Evolutionary conservation across 2,797 vertebrate species (phyloP).

Genomic region (Phrynocephalus vlangalii): DNA sequence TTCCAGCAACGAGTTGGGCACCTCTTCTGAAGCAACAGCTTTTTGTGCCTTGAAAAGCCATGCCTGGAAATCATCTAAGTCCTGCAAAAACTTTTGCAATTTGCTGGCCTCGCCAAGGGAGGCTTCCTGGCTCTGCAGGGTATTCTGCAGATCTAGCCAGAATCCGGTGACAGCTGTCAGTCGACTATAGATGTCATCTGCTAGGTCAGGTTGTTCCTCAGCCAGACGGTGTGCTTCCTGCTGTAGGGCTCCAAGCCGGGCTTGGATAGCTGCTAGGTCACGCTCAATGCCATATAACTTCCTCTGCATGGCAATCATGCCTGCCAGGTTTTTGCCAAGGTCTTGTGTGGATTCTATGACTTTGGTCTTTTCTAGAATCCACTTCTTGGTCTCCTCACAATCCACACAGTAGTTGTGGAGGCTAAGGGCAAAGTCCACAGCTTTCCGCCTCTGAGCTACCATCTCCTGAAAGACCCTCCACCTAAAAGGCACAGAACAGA

Average conservation of each 20-base stretch:
- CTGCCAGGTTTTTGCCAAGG: slow-evolving; percentile 89
- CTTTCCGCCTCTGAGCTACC: slow-evolving; percentile 84
- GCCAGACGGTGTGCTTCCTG: slow-evolving; percentile 84
- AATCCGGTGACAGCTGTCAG: slow-evolving; percentile 75
- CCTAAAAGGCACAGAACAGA: slow-evolving; percentile 71
- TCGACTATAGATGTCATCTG: slow-evolving; percentile 79
- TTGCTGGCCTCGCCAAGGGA: slow-evolving; percentile 93
- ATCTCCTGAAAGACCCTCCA: slow-evolving; percentile 91
- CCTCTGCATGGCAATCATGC: slow-evolving; percentile 93
- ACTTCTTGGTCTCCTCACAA: slow-evolving; percentile 90
- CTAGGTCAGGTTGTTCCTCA: slow-evolving; percentile 85
- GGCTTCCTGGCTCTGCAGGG: slow-evolving; percentile 86
- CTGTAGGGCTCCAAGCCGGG: slow-evolving; percentile 83
- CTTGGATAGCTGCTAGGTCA: slow-evolving; percentile 87
- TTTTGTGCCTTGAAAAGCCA: slow-evolving; percentile 95
- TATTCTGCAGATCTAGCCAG: slow-evolving; percentile 87
- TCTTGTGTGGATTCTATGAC: slow-evolving; percentile 92
- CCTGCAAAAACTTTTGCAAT: slow-evolving; percentile 93
- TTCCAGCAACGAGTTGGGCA: slow-evolving; percentile 85
- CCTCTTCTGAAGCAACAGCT: slow-evolving; percentile 89
- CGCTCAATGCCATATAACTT: slow-evolving; percentile 94
- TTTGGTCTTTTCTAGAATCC: slow-evolving; percentile 91
- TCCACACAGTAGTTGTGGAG: slow-evolving; percentile 93
- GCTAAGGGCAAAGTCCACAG: slow-evolving; percentile 87
- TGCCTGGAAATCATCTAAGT: slow-evolving; percentile 94